These are phyloP conservation scores for Hemicrepidius hirtus DNA, from an alignment of 2,888 invertebrate species.

Conservation along the genomic window DNA sequence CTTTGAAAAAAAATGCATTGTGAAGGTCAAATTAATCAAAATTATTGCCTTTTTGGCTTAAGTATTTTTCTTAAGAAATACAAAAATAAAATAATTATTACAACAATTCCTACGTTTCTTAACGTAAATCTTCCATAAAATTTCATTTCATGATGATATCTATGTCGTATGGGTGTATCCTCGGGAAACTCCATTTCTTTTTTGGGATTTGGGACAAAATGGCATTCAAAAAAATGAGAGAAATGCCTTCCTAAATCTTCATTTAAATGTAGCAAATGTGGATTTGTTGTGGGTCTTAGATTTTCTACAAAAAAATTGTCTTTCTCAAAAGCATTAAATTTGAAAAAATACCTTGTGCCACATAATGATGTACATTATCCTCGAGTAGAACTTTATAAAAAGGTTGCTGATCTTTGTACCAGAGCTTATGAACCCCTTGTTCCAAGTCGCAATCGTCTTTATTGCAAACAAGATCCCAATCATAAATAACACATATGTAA, in stretches of 20 bases:
- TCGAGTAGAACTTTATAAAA: neutral
- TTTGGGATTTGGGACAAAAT: neutral
- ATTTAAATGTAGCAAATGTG: neutral
- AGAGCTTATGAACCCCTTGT: neutral
- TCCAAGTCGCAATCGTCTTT: neutral
- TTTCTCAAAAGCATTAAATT: neutral
- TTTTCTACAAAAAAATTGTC: neutral
- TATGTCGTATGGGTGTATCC: neutral
- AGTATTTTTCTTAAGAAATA: no score
- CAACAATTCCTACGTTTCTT: no score
- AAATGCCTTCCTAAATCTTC: neutral
- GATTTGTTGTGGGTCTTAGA: neutral
- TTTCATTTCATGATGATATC: neutral
- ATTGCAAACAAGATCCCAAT: conserved; percentile 1
- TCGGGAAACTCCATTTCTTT: neutral
- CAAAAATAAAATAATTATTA: no score
- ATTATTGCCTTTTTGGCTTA: no score
- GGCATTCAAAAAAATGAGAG: neutral
- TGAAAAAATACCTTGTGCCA: neutral
- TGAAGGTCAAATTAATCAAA: no score
- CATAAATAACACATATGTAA: neutral
- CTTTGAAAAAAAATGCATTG: no score
- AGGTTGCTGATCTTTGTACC: neutral
- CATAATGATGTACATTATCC: neutral
- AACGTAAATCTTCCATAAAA: no score